phyloP scores from a whole-genome alignment of 2,113 vertebrate genomes.

The Hemichromis elongatus region DNA sequence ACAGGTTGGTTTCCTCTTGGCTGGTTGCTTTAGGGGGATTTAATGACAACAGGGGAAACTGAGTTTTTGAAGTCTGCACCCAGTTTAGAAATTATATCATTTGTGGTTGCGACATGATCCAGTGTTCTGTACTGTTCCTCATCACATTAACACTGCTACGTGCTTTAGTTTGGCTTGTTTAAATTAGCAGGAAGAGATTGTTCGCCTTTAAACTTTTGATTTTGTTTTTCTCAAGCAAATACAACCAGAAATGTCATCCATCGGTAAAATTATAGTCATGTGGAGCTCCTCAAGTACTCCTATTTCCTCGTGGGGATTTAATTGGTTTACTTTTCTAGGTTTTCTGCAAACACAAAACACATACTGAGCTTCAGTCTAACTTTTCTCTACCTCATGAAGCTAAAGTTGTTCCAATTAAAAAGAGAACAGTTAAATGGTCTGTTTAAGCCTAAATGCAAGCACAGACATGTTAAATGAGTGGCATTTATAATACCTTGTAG shows the following conservation, averaged over 20 bases:
- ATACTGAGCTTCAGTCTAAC: not conserved
- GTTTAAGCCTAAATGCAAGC: not conserved
- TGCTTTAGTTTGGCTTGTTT: not conserved
- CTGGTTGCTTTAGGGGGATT: not conserved
- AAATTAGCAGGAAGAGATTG: not conserved
- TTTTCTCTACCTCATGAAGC: not conserved
- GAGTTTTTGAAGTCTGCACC: not conserved
- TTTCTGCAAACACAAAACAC: not conserved
- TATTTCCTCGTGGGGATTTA: not conserved
- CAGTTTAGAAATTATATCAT: not conserved
- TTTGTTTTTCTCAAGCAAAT: not conserved
- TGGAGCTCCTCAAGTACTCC: not conserved
- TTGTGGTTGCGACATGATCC: not conserved
- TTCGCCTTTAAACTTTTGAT: not conserved
- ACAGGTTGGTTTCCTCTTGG: not conserved
- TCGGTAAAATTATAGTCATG: not conserved
- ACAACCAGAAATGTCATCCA: not conserved
- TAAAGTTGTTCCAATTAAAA: not conserved
- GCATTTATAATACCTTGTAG: not conserved
- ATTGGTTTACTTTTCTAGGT: not conserved
- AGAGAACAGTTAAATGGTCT: not conserved
- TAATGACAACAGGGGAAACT: not conserved
- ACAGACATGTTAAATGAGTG: not conserved
- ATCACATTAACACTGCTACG: not conserved
- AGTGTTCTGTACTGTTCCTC: not conserved